Evolutionary conservation across 2,797 vertebrate genomes (phyloP).

Genomic region (Rhyacichthys aspro): DNA sequence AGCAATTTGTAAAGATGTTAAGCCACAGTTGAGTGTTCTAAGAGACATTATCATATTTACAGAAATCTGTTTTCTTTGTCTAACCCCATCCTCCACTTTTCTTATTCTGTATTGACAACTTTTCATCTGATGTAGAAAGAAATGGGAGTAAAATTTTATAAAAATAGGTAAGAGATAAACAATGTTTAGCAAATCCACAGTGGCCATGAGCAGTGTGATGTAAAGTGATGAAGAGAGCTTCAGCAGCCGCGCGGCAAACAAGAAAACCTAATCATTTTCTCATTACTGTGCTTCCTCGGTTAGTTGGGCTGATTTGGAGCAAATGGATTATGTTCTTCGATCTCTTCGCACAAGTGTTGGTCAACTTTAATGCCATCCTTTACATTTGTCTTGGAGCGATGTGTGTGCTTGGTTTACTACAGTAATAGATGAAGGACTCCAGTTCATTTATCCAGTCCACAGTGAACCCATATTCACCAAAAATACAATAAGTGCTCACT

Average conservation of each 20-base stretch:
- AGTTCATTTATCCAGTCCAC: slow-evolving; percentile 29
- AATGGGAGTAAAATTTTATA: slow-evolving; percentile 6
- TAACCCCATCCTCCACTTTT: neutral
- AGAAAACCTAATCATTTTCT: slow-evolving; percentile 68
- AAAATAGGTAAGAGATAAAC: slow-evolving; percentile 28
- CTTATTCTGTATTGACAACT: neutral
- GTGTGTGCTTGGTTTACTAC: slow-evolving; percentile 3
- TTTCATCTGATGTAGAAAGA: neutral
- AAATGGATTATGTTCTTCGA: slow-evolving; percentile 65
- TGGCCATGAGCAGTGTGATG: slow-evolving; percentile 14
- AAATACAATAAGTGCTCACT: slow-evolving; percentile 1
- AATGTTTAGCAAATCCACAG: slow-evolving; percentile 35
- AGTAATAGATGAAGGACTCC: slow-evolving; percentile 5
- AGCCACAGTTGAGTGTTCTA: neutral
- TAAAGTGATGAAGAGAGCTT: slow-evolving; percentile 29
- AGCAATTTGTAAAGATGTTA: slow-evolving; percentile 25
- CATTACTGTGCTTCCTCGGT: slow-evolving; percentile 63
- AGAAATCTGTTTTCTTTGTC: no score
- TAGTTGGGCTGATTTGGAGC: slow-evolving; percentile 64
- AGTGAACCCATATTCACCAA: slow-evolving; percentile 8
- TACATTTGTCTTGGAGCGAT: slow-evolving; percentile 24
- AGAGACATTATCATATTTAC: no score
- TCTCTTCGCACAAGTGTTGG: slow-evolving; percentile 15
- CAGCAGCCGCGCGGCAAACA: slow-evolving; percentile 44
- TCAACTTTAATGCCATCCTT: slow-evolving; percentile 32